phyloP scores from a whole-genome alignment of 2,888 invertebrate species.

The Tiphia femorata region DNA sequence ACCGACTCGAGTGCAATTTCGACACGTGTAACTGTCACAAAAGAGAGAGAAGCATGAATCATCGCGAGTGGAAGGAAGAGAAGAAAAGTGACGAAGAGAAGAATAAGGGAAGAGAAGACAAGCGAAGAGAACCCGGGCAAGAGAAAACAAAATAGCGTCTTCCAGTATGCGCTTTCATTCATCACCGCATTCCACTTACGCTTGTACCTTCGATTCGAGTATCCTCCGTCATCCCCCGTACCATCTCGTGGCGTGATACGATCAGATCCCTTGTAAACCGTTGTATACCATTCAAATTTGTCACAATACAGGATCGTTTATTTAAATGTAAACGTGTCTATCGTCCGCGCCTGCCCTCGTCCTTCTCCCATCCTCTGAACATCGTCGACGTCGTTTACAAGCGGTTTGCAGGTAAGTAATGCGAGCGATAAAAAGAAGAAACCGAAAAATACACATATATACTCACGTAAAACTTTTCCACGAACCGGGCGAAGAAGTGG shows the following conservation, averaged over 20 bases:
- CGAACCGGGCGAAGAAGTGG: too few species aligned
- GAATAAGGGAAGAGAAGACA: conserved; percentile 13
- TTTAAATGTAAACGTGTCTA: conserved; percentile 49
- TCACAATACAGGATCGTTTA: conserved; percentile 66
- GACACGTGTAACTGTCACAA: conserved; percentile 6
- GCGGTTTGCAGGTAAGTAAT: too few species aligned
- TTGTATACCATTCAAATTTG: conserved; percentile 63
- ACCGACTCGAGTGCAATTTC: too few species aligned
- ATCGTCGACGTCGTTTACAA: too few species aligned
- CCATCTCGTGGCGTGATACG: conserved; percentile 47
- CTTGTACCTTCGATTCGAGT: conserved; percentile 50
- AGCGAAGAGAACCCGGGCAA: background rate
- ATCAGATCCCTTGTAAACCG: conserved; percentile 50
- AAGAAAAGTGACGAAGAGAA: conserved; percentile 17
- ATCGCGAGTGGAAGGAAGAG: background rate
- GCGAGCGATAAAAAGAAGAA: too few species aligned
- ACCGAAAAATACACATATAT: too few species aligned
- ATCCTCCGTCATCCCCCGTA: conserved; percentile 45
- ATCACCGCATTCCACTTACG: conserved; percentile 44
- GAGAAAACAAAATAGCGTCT: conserved; percentile 41
- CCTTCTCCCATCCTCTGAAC: too few species aligned
- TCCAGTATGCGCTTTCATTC: conserved; percentile 48
- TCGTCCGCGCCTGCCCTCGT: background rate
- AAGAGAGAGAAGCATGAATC: too few species aligned
- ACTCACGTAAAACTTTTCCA: too few species aligned